Evolutionary conservation across 2,113 vertebrate species (phyloP).

Genomic region (Cisticola juncidis): DNA sequence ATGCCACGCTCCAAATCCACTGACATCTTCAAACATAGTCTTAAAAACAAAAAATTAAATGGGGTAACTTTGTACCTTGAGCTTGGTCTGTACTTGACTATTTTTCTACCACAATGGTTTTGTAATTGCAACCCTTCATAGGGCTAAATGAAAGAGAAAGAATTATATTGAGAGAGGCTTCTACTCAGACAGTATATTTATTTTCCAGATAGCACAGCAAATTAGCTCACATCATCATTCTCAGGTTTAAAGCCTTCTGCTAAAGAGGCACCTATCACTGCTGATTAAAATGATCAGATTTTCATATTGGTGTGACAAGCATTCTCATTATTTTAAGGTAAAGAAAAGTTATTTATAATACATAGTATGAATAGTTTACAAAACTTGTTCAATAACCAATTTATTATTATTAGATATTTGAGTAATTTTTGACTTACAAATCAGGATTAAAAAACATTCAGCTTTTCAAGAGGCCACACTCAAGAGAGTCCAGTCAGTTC

Average conservation of each 20-base stretch:
- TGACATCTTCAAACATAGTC: conserved; percentile 99
- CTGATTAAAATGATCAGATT: neutral
- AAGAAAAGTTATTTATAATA: neutral
- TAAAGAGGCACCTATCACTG: neutral
- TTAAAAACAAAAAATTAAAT: conserved; percentile 23
- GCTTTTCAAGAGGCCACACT: neutral
- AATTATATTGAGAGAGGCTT: neutral
- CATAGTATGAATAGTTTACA: neutral
- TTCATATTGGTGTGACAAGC: neutral
- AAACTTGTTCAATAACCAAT: neutral
- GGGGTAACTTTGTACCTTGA: neutral
- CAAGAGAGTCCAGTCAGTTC: neutral
- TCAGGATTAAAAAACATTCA: neutral
- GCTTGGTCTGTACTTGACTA: neutral
- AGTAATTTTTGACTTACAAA: neutral
- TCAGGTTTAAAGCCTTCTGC: neutral
- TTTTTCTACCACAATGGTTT: neutral
- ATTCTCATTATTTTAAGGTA: neutral
- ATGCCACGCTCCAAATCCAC: conserved; percentile 97
- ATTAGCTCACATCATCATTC: neutral
- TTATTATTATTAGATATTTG: neutral
- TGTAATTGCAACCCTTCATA: neutral
- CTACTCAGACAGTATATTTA: neutral
- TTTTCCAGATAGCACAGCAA: neutral
- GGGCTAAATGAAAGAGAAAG: neutral